Evolutionary conservation across 1,140 invertebrate genomes (phyloP).

Genomic region (Armadillidium nasatum): DNA sequence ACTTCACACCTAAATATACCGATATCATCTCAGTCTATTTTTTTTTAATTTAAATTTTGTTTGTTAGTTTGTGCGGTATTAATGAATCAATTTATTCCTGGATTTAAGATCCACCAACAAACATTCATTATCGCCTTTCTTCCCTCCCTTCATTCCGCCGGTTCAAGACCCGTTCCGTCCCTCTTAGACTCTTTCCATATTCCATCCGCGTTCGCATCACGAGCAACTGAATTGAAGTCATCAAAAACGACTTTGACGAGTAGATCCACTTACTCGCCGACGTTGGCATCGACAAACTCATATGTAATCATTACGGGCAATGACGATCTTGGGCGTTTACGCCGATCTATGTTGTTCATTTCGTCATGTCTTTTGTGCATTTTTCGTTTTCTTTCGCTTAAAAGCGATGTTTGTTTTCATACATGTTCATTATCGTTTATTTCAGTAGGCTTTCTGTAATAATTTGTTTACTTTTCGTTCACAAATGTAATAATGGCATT

Average conservation of each 20-base stretch:
- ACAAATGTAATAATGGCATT: too few species aligned
- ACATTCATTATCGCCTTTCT: conserved; percentile 2
- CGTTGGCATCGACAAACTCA: neutral
- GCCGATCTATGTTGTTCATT: too few species aligned
- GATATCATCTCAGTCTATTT: too few species aligned
- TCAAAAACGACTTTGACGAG: neutral
- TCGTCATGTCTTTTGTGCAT: too few species aligned
- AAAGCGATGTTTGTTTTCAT: too few species aligned
- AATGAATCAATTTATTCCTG: conserved; percentile 7
- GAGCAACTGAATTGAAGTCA: neutral
- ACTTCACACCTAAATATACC: too few species aligned
- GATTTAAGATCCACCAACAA: neutral
- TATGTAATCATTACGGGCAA: conserved; percentile 1
- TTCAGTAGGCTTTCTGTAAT: too few species aligned
- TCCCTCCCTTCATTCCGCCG: neutral
- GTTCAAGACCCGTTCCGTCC: neutral
- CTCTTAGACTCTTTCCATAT: neutral
- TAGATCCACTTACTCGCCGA: conserved; percentile 2
- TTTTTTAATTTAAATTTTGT: too few species aligned
- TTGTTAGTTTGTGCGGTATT: neutral
- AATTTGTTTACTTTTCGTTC: too few species aligned
- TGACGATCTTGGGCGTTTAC: neutral
- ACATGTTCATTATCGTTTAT: too few species aligned
- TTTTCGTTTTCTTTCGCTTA: too few species aligned
- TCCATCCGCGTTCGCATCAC: neutral